These are phyloP conservation scores for Perdita meconis DNA, from an alignment of 2,888 invertebrate genomes.

Conservation along the genomic window DNA sequence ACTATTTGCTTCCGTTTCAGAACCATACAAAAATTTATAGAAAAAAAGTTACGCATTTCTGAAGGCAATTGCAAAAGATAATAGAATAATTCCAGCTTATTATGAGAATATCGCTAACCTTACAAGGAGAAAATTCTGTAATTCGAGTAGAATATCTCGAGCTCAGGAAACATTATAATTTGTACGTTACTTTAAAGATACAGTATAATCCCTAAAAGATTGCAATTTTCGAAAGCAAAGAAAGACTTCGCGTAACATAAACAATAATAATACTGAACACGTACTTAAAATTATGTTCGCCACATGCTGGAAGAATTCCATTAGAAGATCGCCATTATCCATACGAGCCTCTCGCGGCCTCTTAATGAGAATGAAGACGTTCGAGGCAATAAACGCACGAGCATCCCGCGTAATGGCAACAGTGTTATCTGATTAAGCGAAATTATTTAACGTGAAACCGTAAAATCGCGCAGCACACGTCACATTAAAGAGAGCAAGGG, in stretches of 20 bases:
- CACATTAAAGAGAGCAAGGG: constrained; percentile 40
- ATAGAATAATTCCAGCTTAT: too few relatives aligned
- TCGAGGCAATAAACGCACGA: constrained; percentile 20
- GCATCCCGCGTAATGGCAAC: constrained; percentile 33
- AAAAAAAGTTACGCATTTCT: too few relatives aligned
- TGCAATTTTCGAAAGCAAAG: not conserved
- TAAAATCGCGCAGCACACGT: constrained; percentile 42
- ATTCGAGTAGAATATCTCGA: too few relatives aligned
- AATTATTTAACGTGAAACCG: constrained; percentile 37
- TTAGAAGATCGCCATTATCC: constrained; percentile 1
- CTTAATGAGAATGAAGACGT: constrained; percentile 32
- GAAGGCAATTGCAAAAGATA: too few relatives aligned
- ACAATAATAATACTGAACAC: not conserved
- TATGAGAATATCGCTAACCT: too few relatives aligned
- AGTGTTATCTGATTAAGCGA: constrained; percentile 51
- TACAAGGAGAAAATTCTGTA: too few relatives aligned
- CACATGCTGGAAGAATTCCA: constrained; percentile 3
- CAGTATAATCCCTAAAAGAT: not conserved
- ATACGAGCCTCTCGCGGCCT: not conserved
- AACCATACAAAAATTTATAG: too few relatives aligned
- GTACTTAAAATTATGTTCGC: not conserved
- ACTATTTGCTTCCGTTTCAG: too few relatives aligned
- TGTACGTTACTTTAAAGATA: too few relatives aligned
- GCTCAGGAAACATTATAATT: too few relatives aligned
- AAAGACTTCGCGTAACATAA: not conserved